A percentile compares a stretch with the other conserved stretches of the same genome.
These are phyloP conservation scores for Opisthograptis luteolata DNA, from an alignment of 2,888 invertebrate species.

Conservation along the genomic window DNA sequence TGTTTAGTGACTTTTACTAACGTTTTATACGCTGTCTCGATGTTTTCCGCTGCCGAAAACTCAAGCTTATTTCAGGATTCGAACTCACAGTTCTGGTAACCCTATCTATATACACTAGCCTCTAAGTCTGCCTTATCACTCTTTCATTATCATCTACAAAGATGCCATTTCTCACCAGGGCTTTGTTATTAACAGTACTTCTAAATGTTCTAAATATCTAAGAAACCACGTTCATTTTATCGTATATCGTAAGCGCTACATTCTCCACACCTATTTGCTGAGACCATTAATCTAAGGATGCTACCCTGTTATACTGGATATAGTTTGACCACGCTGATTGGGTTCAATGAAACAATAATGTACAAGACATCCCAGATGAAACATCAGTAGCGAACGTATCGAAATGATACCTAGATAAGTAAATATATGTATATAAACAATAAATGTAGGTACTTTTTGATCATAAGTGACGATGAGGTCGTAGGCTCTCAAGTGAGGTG, in stretches of 20 bases:
- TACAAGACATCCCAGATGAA: background rate
- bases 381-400: too few species aligned
- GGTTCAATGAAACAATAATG: background rate
- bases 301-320: slow-evolving; percentile 15
- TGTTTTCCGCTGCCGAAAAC: too few species aligned
- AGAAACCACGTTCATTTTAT: slow-evolving; percentile 17
- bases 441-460: too few species aligned
- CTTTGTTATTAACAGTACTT: slow-evolving; percentile 9
- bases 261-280: slow-evolving; percentile 22
- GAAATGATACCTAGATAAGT: background rate
- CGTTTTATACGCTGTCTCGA: too few species aligned
- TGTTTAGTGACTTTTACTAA: too few species aligned
- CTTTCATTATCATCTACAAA: slow-evolving; percentile 1
- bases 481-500: too few species aligned
- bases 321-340: slow-evolving; percentile 5
- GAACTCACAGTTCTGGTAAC: too few species aligned
- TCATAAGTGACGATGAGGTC: too few species aligned
- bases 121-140: background rate
- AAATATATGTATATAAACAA: too few species aligned
- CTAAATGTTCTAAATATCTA: slow-evolving; percentile 1
- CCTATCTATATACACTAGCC: too few species aligned
- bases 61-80: too few species aligned
- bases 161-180: slow-evolving; percentile 9
- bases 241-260: slow-evolving; percentile 16
- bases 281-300: slow-evolving; percentile 23